Evolutionary conservation across 2,797 vertebrate genomes (phyloP), one percentile per base, ranked within the genome.

Genomic region (Spatula clypeata): DNA sequence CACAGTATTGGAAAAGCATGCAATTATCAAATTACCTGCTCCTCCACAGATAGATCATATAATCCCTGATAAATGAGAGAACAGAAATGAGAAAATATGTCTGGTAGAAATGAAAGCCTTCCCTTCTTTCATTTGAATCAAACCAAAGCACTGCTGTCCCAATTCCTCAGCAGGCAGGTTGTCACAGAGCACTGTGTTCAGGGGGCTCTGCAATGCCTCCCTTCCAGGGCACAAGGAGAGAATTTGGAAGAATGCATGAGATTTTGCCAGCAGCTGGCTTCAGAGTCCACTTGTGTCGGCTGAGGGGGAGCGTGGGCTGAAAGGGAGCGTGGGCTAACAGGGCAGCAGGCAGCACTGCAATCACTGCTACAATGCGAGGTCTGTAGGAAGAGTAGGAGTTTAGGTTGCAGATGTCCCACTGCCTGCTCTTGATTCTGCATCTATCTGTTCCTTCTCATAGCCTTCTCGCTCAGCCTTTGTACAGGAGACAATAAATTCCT

Each of bases 141-240:
- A 76, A 91, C 73, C 77, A 80, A 86, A 93, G 82, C 81, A 82
- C 51, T 71, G 64, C 73, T 89, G 91, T 76, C 73, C 55, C 13
- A 4, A 29, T 57, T 76, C 65, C 53, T 70, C 23, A 21, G 54
- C 42, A 70, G 61, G 29, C 60, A 75, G 61, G 34, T 65, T 92
- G 86, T 49, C 65, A 82, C 3, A 8, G 29, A 69, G 38, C 0
- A 3, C 44, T 49, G 54, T 24, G 10, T 40, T 71, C 34, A 21
- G 60, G 44, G 19, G 23, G 20, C 55, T 16, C 20, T 49, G 57
- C 18, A 76, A 18, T 3, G 0, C 34, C 51, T 79, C 62, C 60
- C 64, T 82, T 40, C 55, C 32, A 51, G 24, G 53, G 32, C 49
- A 29, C 49, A 57, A 82, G 26, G 62, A 62, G 55, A 44, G 62